phyloP scores from a whole-genome alignment of 1,140 invertebrate genomes.

The Drosophila pandora region DNA sequence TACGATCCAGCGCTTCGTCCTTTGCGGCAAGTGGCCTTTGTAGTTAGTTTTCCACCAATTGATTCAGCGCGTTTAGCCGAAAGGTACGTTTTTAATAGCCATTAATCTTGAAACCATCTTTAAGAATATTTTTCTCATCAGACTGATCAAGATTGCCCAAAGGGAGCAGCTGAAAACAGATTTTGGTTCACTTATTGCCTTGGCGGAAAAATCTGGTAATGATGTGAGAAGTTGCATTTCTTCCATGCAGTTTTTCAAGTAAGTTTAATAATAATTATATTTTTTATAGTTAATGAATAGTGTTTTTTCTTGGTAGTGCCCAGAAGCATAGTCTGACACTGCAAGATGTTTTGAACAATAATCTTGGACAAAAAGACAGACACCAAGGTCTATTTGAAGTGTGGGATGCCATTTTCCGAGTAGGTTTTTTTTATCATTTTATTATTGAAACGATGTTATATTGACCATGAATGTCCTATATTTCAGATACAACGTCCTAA shows the following conservation, averaged over 20 bases:
- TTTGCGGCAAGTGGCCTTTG: conserved; percentile 89
- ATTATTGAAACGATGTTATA: conserved; percentile 13
- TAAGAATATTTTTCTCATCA: conserved; percentile 20
- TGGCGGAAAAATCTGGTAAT: conserved; percentile 92
- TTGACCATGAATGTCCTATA: not conserved
- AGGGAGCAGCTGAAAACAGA: conserved; percentile 90
- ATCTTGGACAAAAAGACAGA: conserved; percentile 93
- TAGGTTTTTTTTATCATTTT: conserved; percentile 70
- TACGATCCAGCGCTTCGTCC: conserved; percentile 93
- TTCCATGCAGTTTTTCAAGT: conserved; percentile 91
- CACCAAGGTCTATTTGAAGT: conserved; percentile 93
- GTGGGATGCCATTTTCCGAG: conserved; percentile 92
- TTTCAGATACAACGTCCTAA: conserved; percentile 78
- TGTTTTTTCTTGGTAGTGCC: conserved; percentile 31
- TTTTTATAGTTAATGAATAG: not conserved
- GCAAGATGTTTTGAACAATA: conserved; percentile 88
- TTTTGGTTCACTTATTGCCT: conserved; percentile 87
- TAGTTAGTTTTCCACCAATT: conserved; percentile 90
- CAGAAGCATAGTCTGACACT: conserved; percentile 85
- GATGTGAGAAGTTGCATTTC: conserved; percentile 96
- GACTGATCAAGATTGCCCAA: conserved; percentile 87
- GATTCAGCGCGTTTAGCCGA: conserved; percentile 87
- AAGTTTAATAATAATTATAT: conserved; percentile 10
- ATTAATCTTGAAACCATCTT: not conserved
- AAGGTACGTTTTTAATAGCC: conserved; percentile 68